Evolutionary conservation across 2,797 vertebrate genomes (phyloP), one percentile per base, ranked within the genome.

Genomic region (Psittacula derbiana): DNA sequence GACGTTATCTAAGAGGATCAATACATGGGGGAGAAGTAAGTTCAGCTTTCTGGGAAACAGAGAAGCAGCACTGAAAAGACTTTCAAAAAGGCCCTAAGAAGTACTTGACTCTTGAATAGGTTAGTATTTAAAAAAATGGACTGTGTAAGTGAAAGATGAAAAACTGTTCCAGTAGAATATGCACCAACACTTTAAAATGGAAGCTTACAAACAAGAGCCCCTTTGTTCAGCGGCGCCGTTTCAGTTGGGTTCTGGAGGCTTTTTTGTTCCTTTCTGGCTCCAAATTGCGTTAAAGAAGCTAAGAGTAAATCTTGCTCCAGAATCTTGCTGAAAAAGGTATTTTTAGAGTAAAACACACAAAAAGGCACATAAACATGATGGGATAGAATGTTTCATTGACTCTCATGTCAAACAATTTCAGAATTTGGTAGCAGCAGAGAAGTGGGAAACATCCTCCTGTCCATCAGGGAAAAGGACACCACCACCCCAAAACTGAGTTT

Each of bases 151-250:
- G 66, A 88, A 86, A 92, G 88, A 81, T 62, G 65, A 81, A 94
- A 91, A 96, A 86, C 70, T 66, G 76, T 70, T 88, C 53, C 92
- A 73, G 66, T 44, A 70, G 62, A 88, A 84, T 79, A 72, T 81
- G 60, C 76, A 86, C 44, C 43, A 75, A 64, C 70, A 66, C 73
- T 88, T 88, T 41, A 72, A 93, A 87, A 89, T 88, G 55, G 82
- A 92, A 90, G 85, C 93, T 93, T 81, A 93, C 50, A 92, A 94
- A 96, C 95, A 96, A 93, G 85, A 94, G 82, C 44, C 40, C 28
- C 73, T 91, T 95, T 92, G 85, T 96, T 86, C 73, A 18, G 36
- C 58, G 23, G 69, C 5, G 8, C 70, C 18, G 0, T 81, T 95
- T 91, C 25, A 1, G 65, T 88, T 82, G 40, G 53, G 64, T 30